These are phyloP conservation scores for Heterohyrax brucei DNA, from an alignment of 2,797 vertebrate species.

Conservation along the genomic window DNA sequence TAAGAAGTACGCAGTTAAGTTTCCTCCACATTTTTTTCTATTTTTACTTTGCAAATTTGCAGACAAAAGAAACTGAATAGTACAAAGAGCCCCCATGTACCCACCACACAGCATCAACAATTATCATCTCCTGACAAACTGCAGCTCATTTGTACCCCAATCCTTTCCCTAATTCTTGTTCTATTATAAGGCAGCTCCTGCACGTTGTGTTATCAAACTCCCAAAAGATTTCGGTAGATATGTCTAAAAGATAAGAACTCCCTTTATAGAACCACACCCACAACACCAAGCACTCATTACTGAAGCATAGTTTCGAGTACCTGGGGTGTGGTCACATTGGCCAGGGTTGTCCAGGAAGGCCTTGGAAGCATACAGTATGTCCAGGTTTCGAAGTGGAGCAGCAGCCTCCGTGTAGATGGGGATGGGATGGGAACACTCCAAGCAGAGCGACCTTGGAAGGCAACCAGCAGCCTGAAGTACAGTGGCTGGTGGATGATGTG, in stretches of 20 bases:
- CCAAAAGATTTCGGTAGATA: not conserved
- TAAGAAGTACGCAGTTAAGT: not conserved
- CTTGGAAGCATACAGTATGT: too few species aligned
- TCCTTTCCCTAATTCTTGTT: not conserved
- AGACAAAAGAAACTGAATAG: not conserved
- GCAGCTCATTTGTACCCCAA: not conserved
- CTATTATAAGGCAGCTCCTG: not conserved
- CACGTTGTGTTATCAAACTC: not conserved
- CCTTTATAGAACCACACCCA: not conserved
- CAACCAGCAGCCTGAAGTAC: not conserved
- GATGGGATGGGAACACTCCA: not conserved
- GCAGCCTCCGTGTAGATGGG: not conserved
- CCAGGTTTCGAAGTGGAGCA: not conserved
- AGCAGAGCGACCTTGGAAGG: not conserved
- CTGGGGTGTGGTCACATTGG: not conserved
- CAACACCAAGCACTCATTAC: not conserved
- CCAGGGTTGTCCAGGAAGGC: too few species aligned
- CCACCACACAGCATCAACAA: accelerated
- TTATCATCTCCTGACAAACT: not conserved
- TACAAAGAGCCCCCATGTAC: not conserved
- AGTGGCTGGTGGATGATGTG: too few species aligned
- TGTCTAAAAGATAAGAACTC: not conserved
- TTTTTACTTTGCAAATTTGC: not conserved
- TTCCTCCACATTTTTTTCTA: not conserved
- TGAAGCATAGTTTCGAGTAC: not conserved